phyloP scores from a whole-genome alignment of 2,797 vertebrate species.

The Tragelaphus oryx region DNA sequence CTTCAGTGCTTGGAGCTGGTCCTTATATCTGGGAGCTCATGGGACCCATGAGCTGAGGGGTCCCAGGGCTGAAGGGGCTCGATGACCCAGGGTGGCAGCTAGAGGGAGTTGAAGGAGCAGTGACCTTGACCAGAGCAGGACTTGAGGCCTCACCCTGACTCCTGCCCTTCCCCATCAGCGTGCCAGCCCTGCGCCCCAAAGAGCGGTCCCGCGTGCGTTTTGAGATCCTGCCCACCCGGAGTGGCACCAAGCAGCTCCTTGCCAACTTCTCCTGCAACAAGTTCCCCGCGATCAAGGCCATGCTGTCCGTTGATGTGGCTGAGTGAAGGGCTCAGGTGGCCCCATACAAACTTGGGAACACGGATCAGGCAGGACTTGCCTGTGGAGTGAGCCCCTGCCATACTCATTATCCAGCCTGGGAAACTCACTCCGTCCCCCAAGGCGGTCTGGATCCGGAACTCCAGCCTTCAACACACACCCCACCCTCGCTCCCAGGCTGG shows the following conservation, averaged over 20 bases:
- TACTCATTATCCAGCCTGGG: neutral
- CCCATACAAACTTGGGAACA: constrained; percentile 22
- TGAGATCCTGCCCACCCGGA: constrained; percentile 77
- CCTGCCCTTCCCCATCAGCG: constrained; percentile 44
- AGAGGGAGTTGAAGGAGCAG: neutral
- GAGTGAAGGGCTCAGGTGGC: constrained; percentile 51
- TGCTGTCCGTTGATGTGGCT: constrained; percentile 76
- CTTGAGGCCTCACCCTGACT: neutral
- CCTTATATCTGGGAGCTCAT: neutral
- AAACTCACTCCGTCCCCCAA: neutral
- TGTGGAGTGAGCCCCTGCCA: neutral
- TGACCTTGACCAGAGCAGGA: neutral
- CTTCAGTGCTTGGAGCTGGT: neutral
- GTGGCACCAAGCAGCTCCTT: constrained; percentile 79
- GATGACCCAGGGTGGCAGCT: neutral
- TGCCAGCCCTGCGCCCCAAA: constrained; percentile 76
- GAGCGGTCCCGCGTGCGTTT: constrained; percentile 73
- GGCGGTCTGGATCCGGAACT: neutral
- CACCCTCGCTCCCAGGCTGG: neutral
- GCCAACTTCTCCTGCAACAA: constrained; percentile 81
- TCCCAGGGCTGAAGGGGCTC: neutral
- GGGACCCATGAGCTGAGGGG: neutral
- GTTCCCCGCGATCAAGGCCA: constrained; percentile 81
- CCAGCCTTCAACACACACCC: neutral
- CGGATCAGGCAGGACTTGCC: neutral